Conservation (phyloP, 2,888 invertebrate genomes). For the Stegophylla sp. region DNA sequence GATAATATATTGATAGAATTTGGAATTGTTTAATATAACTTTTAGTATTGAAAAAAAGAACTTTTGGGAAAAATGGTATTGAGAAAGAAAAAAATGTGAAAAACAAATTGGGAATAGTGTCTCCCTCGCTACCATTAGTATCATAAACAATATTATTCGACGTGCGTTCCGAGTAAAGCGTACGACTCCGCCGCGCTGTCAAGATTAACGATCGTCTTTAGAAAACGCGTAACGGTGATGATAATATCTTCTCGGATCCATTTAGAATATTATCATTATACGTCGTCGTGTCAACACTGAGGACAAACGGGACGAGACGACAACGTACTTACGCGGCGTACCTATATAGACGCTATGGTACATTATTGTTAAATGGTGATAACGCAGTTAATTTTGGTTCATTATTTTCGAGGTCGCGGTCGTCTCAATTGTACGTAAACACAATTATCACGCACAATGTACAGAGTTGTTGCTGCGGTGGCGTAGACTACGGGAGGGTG, state of each 20-base stretch:
- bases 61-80: too few relatives aligned
- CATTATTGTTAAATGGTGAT: neutral
- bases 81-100: too few relatives aligned
- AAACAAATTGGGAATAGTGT: too few relatives aligned
- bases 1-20: too few relatives aligned
- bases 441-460: neutral
- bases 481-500: too few relatives aligned
- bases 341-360: neutral
- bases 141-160: too few relatives aligned
- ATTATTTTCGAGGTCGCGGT: slow-evolving; percentile 25
- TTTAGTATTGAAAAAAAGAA: too few relatives aligned
- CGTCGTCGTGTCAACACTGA: neutral
- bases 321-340: neutral
- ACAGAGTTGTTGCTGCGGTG: too few relatives aligned
- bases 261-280: slow-evolving; percentile 29
- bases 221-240: neutral
- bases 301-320: neutral
- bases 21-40: too few relatives aligned
- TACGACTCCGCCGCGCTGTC: neutral
- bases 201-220: slow-evolving; percentile 17
- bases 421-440: neutral
- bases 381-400: slow-evolving; percentile 40
- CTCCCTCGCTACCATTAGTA: too few relatives aligned
- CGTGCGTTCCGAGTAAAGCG: neutral
- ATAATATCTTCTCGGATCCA: slow-evolving; percentile 22